Evolutionary conservation across 2,888 invertebrate genomes (phyloP), one percentile per base, ranked within the genome.

Genomic region (Aporophyla nigra): DNA sequence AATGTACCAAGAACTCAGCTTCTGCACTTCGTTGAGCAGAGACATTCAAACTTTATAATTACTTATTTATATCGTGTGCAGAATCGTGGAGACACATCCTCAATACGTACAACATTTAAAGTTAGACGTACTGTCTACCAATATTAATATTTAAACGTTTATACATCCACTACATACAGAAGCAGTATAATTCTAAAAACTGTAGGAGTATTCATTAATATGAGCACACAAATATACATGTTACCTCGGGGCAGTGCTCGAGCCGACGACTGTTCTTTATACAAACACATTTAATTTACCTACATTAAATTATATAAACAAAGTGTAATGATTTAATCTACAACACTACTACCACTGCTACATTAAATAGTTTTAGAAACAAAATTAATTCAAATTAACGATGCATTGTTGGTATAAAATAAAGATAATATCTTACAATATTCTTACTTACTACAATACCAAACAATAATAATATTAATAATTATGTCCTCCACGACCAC

Each of bases 21-120:
- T 87, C 84, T 88, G 88, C 87, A 88, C 87, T 85, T 85, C 87
- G 86, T 94, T 93, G 94, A 95, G 94, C 94, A 94, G 86, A 85
- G 86, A 90, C 88, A 90, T 79, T 63, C 61, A 75, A 80, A 80
- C 16, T 24, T 78, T 79, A 65, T 68, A 68, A 53, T 80, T 73
- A 78, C 70, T 78, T 77, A 83, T 53, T 51, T n/a, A 43, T 66
- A 78, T 74, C 71, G 65, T 74, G 54, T 78, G 73, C 80, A 70
- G 66, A 80, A 78, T 67, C 54, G 65, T 78, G 77, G 87, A 73
- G 78, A 81, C 80, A 87, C 66, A 80, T 71, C 65, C 76, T 83
- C 43, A 86, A 80, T 73, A 82, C 78, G 56, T 70, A 71, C 75
- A 59, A 75, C 14, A 65, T 81, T 72, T 66, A 54, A 68, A 69